Percentiles rank a stretch among this genome's conserved stretches.
Conservation (phyloP, 2,113 vertebrate genomes). For the Acrocephalus arundinaceus region DNA sequence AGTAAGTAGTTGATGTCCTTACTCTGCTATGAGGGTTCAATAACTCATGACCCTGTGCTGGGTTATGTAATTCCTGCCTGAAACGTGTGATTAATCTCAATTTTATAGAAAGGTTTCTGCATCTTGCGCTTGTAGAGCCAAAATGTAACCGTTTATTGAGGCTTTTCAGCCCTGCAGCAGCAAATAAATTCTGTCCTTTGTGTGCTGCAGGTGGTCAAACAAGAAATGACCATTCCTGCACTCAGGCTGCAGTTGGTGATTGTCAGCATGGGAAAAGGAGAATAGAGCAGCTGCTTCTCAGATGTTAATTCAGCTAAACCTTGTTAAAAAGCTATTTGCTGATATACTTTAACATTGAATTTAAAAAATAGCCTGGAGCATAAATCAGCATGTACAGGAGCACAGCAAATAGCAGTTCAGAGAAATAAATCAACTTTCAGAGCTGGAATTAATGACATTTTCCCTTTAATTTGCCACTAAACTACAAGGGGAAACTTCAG, state of each 20-base stretch:
- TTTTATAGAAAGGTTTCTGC: background rate
- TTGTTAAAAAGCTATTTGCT: background rate
- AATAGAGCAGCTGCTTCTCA: background rate
- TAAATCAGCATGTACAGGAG: background rate
- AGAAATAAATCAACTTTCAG: background rate
- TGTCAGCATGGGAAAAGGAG: background rate
- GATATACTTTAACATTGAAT: background rate
- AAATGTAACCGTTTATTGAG: background rate
- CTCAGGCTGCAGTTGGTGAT: background rate
- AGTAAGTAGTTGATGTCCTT: conserved; percentile 7
- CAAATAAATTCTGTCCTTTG: background rate
- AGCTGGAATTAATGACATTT: background rate
- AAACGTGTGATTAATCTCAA: background rate
- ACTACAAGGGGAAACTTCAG: background rate
- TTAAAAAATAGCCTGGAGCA: background rate
- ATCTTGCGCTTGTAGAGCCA: background rate
- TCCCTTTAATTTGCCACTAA: background rate
- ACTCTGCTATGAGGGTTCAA: accelerated
- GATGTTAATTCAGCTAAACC: background rate
- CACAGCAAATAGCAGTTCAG: background rate
- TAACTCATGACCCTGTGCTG: background rate
- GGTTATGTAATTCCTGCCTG: background rate
- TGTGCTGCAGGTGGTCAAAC: background rate
- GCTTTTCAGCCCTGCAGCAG: background rate
- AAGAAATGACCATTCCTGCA: background rate